phyloP scores from a whole-genome alignment of 1,140 invertebrate genomes.

The Drosophila azteca region DNA sequence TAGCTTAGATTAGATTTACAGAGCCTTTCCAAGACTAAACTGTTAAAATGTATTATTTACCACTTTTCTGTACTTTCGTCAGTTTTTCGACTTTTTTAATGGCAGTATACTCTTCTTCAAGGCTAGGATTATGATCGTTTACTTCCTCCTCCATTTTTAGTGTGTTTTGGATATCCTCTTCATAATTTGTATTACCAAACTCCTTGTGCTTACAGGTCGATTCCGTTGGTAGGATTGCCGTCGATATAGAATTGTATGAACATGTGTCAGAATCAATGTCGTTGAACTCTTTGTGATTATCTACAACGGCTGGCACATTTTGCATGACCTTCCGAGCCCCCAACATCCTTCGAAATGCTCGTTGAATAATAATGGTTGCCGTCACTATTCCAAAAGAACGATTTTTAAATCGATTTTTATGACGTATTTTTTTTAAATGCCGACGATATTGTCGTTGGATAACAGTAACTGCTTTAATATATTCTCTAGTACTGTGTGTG shows the following conservation, averaged over 20 bases:
- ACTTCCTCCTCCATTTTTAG: conserved; percentile 71
- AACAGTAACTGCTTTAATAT: conserved; percentile 50
- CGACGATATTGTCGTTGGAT: conserved; percentile 58
- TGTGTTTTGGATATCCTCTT: conserved; percentile 64
- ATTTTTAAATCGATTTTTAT: conserved; percentile 17
- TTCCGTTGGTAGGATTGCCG: conserved; percentile 68
- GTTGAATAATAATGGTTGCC: conserved; percentile 73
- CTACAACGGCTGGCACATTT: conserved; percentile 28
- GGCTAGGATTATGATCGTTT: conserved; percentile 49
- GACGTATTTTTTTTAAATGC: conserved; percentile 34
- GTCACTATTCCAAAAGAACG: conserved; percentile 40
- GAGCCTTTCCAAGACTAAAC: too few relatives aligned
- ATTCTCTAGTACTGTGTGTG: conserved; percentile 31
- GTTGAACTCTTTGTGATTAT: conserved; percentile 58
- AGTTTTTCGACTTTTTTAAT: too few relatives aligned
- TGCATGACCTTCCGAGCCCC: conserved; percentile 24
- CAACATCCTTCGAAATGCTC: conserved; percentile 62
- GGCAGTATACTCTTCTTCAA: too few relatives aligned
- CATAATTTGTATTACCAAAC: conserved; percentile 44
- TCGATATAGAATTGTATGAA: conserved; percentile 75
- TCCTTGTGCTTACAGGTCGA: conserved; percentile 54
- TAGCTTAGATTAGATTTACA: too few relatives aligned
- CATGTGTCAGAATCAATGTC: conserved; percentile 69
- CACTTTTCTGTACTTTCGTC: too few relatives aligned
- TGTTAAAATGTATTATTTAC: too few relatives aligned